Percentiles rank a stretch among this genome's conserved stretches.
Evolutionary conservation across 2,113 vertebrate species (phyloP).

Genomic region (Piaya cayana): DNA sequence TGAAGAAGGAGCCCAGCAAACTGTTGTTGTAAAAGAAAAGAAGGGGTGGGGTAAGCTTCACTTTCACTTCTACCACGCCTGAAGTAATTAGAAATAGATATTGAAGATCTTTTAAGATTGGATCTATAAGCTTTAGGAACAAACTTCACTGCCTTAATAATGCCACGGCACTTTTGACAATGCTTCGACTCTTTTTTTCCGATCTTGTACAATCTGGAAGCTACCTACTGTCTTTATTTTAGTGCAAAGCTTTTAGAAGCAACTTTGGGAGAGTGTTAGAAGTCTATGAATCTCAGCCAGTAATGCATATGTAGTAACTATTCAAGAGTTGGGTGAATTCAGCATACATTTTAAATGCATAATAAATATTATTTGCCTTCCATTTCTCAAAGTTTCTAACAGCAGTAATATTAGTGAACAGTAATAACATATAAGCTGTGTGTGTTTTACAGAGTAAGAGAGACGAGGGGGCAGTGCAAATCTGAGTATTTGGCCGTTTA

Average conservation of each 20-base stretch:
- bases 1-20: background rate
- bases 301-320: background rate
- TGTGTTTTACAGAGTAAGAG: background rate
- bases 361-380: background rate
- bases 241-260: background rate
- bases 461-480: rapidly evolving
- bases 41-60: rapidly evolving
- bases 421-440: rapidly evolving
- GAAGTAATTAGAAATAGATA: background rate
- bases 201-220: background rate
- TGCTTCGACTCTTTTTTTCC: background rate
- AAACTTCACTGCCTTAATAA: background rate
- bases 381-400: background rate
- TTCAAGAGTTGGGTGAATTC: background rate
- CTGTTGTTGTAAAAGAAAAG: background rate
- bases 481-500: background rate
- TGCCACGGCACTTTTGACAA: background rate
- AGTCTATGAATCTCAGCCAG: background rate
- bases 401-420: background rate
- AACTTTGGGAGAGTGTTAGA: background rate
- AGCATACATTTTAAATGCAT: background rate
- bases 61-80: background rate
- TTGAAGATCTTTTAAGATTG: background rate
- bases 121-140: background rate
- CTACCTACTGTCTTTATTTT: background rate